A percentile compares a stretch with the other conserved stretches of the same genome.
phyloP scores from a whole-genome alignment of 2,113 vertebrate genomes.

The Scomber colias region DNA sequence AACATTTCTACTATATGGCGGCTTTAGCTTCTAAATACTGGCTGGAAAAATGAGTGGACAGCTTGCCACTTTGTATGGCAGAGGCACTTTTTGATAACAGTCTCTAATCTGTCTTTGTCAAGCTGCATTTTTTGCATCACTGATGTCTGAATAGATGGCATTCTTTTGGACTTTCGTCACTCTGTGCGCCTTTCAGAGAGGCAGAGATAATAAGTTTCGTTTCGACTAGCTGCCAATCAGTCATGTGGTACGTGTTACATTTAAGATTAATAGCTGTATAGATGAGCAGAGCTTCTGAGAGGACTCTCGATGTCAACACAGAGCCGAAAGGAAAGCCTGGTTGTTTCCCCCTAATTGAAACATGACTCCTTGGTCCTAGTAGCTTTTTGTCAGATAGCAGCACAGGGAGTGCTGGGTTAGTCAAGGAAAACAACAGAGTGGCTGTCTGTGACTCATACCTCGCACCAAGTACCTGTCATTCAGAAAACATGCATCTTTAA shows the following conservation, averaged over 20 bases:
- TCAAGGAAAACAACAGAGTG: constrained; percentile 14
- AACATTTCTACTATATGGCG: neutral
- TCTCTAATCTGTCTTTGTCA: constrained; percentile 66
- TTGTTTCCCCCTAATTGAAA: constrained; percentile 82
- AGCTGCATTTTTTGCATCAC: constrained; percentile 65
- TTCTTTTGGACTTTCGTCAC: constrained; percentile 73
- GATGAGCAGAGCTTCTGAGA: constrained; percentile 54
- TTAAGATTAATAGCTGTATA: constrained; percentile 56
- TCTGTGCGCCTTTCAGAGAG: constrained; percentile 39
- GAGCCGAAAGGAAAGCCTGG: constrained; percentile 73
- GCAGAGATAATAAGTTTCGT: constrained; percentile 41
- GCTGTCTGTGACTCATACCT: neutral
- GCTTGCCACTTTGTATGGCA: constrained; percentile 41
- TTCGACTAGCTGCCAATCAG: constrained; percentile 34
- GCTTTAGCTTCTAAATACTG: neutral
- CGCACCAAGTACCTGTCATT: neutral
- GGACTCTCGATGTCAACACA: constrained; percentile 63
- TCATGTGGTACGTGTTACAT: constrained; percentile 49
- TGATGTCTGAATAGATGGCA: constrained; percentile 72
- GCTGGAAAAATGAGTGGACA: constrained; percentile 1
- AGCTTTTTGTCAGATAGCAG: constrained; percentile 37
- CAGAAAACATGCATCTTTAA: neutral
- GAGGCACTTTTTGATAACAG: constrained; percentile 52
- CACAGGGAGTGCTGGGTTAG: constrained; percentile 23
- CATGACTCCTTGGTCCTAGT: constrained; percentile 70